A percentile compares a stretch with the other conserved stretches of the same genome.
Conservation (phyloP, 2,797 vertebrate species). For the Pseudochirops corinnae region DNA sequence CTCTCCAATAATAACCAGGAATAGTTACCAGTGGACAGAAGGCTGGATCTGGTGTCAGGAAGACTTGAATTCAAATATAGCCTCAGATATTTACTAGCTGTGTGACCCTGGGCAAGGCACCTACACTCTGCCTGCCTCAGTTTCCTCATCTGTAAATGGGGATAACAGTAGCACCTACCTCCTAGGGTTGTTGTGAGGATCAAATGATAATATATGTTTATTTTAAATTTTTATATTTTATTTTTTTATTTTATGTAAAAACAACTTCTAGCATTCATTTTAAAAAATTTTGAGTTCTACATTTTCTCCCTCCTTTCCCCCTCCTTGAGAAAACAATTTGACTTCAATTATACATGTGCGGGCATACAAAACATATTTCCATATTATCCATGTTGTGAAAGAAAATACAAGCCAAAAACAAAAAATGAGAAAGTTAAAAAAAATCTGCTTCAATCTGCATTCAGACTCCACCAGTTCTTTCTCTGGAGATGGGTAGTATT, state of each 20-base stretch:
- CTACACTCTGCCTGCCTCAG: neutral
- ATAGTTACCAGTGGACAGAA: neutral
- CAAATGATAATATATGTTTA: neutral
- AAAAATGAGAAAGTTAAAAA: neutral
- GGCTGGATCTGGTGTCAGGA: neutral
- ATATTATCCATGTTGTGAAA: neutral
- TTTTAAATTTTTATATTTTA: neutral
- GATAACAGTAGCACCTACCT: neutral
- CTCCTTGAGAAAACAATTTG: neutral
- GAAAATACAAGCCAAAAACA: neutral
- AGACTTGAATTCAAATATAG: neutral
- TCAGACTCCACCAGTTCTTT: neutral
- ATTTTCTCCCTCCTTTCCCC: neutral
- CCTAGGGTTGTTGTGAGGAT: neutral
- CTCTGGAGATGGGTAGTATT: neutral
- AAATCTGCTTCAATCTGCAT: neutral
- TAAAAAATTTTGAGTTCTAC: neutral
- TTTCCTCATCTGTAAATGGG: neutral
- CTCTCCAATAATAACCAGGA: neutral
- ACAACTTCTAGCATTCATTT: neutral
- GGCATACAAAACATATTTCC: neutral
- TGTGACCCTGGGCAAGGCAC: neutral
- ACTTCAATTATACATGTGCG: neutral
- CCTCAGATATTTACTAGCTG: neutral
- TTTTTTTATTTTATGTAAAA: neutral